A percentile compares a stretch with the other conserved stretches of the same genome.
phyloP scores from a whole-genome alignment of 2,888 invertebrate species.

The Diarsia rubi region DNA sequence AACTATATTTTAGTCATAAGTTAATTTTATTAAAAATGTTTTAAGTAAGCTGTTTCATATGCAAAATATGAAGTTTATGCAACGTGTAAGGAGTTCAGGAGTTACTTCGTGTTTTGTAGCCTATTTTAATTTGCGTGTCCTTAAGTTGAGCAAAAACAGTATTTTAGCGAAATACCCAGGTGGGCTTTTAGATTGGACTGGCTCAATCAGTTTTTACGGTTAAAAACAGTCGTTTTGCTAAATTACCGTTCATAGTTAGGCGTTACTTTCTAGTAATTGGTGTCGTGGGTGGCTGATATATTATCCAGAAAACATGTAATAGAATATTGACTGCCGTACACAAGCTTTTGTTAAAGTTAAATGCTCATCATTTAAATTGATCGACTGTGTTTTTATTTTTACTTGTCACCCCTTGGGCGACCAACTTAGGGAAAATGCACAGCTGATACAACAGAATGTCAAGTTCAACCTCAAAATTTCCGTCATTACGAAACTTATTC shows the following conservation, averaged over 20 bases:
- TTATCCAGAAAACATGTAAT: neutral
- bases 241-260: constrained; percentile 29
- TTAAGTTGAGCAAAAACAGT: constrained; percentile 25
- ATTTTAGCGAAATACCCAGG: constrained; percentile 29
- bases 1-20: constrained; percentile 10
- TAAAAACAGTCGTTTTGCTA: constrained; percentile 20
- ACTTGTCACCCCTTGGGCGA: neutral
- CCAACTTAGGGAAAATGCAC: constrained; percentile 1
- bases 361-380: neutral
- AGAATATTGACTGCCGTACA: neutral
- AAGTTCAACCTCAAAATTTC: constrained; percentile 25
- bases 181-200: constrained; percentile 45
- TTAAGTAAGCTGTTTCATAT: constrained; percentile 28
- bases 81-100: constrained; percentile 36
- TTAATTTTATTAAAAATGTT: neutral
- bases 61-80: constrained; percentile 36
- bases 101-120: constrained; percentile 29
- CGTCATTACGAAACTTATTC: constrained; percentile 24
- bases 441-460: constrained; percentile 33
- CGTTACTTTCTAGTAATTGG: constrained; percentile 28
- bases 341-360: neutral
- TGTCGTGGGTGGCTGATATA: neutral
- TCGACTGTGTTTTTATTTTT: neutral
- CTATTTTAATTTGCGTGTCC: constrained; percentile 51
- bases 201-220: constrained; percentile 38